Percentiles rank a stretch among this genome's conserved stretches.
These are phyloP conservation scores for Leptatherina wallacei DNA, from an alignment of 2,797 vertebrate genomes.

Conservation along the genomic window DNA sequence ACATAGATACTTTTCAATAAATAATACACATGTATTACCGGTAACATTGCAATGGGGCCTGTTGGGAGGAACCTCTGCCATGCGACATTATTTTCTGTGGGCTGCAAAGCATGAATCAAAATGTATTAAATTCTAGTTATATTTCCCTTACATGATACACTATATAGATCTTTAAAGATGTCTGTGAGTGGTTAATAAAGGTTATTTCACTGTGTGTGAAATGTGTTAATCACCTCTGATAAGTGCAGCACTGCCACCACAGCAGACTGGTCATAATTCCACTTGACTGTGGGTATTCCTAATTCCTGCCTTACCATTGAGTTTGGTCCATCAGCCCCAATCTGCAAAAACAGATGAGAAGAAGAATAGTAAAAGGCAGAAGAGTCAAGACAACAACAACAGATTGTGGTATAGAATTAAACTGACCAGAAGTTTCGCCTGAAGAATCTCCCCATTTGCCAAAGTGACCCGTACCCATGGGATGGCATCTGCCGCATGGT, in stretches of 20 bases:
- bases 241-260: slow-evolving; percentile 95
- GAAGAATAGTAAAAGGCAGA: not conserved
- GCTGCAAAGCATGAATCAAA: slow-evolving; percentile 77
- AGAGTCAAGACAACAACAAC: not conserved
- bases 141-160: slow-evolving; percentile 27
- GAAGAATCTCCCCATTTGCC: slow-evolving; percentile 89
- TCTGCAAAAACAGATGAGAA: slow-evolving; percentile 77
- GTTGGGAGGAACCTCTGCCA: slow-evolving; percentile 98
- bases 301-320: slow-evolving; percentile 89
- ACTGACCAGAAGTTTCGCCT: slow-evolving; percentile 94
- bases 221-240: slow-evolving; percentile 85
- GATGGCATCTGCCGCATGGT: slow-evolving; percentile 81
- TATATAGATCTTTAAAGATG: slow-evolving; percentile 17
- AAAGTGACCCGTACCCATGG: slow-evolving; percentile 94
- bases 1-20: slow-evolving; percentile 5
- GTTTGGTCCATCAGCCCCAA: slow-evolving; percentile 95
- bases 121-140: slow-evolving; percentile 24
- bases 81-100: slow-evolving; percentile 96
- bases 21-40: slow-evolving; percentile 82
- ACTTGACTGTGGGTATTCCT: slow-evolving; percentile 90
- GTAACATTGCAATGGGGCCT: slow-evolving; percentile 95
- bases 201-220: not conserved
- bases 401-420: slow-evolving; percentile 10
- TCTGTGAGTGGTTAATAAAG: not conserved
- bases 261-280: slow-evolving; percentile 94